Base-by-base conservation (phyloP, 2,888 invertebrate species). In the Subacronicta megacephala region DNA sequence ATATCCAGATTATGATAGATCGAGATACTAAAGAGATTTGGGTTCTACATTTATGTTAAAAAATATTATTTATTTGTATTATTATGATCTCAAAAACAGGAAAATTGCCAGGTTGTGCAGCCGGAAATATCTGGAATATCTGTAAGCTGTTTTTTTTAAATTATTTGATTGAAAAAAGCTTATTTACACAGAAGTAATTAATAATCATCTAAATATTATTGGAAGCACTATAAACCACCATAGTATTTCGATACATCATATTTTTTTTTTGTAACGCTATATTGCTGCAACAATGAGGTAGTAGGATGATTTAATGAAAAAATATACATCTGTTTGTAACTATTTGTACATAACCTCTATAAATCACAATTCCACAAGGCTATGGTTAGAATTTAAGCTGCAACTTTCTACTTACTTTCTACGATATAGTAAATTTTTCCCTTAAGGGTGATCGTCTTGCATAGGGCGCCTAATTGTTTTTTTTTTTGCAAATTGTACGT, bases 281-380 rank as follows among this genome's bases (percentile, higher is more conserved):
- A 66, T 60, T 70, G 70, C 64, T 79, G 76, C 69, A 62, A 71
- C 56, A 65, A 75, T 80, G 87, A 87, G 86, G 85, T 87, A 84
- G 85, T 80, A 57, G 41, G 65, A 78, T 75, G 70, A 77, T 70
- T 60, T 20, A 62, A 73, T 69, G 58, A 73, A 77, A 78, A 74
- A 75, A 75, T 75, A 77, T 66, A 77, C 51, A 51, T 73, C 37
- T 62, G 51, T 60, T 16, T 60, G 42, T 56, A 40, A 62, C 59
- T 57, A 52, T 62, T 55, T 63, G 46, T 62, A 73, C 47, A 74
- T 75, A 67, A 75, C 68, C 58, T 72, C 67, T 70, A 26, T 31
- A 74, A 65, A 79, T 80, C 74, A 82, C 78, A 78, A 75, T 81
- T 75, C 68, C 73, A 55, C 62, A 73, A 73, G 75, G 63, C 69